phyloP scores from a whole-genome alignment of 1,140 invertebrate species.

The Solenopsis invicta region DNA sequence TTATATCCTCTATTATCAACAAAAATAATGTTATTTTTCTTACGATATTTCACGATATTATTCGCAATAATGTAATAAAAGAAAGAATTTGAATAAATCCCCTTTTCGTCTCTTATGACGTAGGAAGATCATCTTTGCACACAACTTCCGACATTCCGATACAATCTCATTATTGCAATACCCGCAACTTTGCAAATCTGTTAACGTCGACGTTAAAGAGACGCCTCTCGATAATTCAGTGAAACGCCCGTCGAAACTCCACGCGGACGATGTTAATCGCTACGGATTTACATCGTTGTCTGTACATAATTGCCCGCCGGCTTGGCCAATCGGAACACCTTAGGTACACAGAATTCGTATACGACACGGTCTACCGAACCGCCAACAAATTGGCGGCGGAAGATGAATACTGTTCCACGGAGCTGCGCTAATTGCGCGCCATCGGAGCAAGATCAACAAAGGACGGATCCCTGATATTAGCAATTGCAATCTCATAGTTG shows the following conservation, averaged over 20 bases:
- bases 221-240: conserved; percentile 8
- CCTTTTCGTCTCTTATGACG: not conserved
- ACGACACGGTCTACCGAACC: conserved; percentile 55
- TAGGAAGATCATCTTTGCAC: not conserved
- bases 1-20: not conserved
- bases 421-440: conserved; percentile 64
- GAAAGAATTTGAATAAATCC: not conserved
- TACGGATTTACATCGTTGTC: conserved; percentile 48
- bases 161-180: conserved; percentile 27
- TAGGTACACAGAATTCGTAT: conserved; percentile 60
- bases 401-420: conserved; percentile 55
- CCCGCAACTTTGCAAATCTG: conserved; percentile 24
- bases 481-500: conserved; percentile 65
- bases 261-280: conserved; percentile 36
- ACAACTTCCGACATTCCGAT: conserved; percentile 9
- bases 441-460: conserved; percentile 56
- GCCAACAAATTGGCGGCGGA: conserved; percentile 63
- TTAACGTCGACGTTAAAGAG: conserved; percentile 7
- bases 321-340: conserved; percentile 59
- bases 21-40: not conserved
- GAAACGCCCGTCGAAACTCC: conserved; percentile 22
- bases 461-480: conserved; percentile 43
- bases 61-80: not conserved
- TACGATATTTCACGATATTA: not conserved
- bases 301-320: conserved; percentile 40